Base-by-base conservation (phyloP, 2,888 invertebrate genomes). In the Brenthis daphne region DNA sequence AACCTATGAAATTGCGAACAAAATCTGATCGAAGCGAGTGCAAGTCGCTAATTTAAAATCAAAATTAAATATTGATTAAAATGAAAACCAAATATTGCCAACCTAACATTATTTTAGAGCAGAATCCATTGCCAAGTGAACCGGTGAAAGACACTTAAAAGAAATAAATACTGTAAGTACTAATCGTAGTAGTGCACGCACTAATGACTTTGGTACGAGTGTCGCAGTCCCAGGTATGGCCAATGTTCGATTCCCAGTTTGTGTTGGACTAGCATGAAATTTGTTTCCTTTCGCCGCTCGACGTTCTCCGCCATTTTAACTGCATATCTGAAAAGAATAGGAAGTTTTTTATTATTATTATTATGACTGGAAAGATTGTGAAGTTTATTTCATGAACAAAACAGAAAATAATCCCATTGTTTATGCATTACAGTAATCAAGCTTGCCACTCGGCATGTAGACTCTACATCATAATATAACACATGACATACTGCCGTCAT, bases 101-200 rank as follows among this genome's bases (percentile, higher is more conserved):
- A 13, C n/a, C 3, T 53, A 5, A 16, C 5, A 16, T 53, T n/a
- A 53, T 16, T 8, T 8, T 53, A 53, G n/a, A 8, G 8, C n/a
- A 16, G 20, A 43, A 24, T 12, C 20, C 54, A 63, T 63, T 63
- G 63, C 53, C 51, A 53, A 14, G 37, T 55, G 55, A 55, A 43
- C 43, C 37, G 56, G 29, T 14, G 43, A 24, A 79, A 71, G 73
- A 82, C 71, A 13, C 85, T 84, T 89, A 89, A 86, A 86, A 83
- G 79, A 90, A 91, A 91, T 91, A 92, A 92, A 92, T 92, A 92
- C 92, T 92, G 92, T 92, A 91, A 92, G 91, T 91, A 92, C 91
- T 90, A 87, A 74, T 75, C 74, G 78, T 74, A 74, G 70, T 70
- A 65, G 66, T 57, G 29, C 66, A 61, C 48, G 47, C 70, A 75